Evolutionary conservation across 2,888 invertebrate species (phyloP), one percentile per base, ranked within the genome.

Genomic region (Adelphocoris suturalis): DNA sequence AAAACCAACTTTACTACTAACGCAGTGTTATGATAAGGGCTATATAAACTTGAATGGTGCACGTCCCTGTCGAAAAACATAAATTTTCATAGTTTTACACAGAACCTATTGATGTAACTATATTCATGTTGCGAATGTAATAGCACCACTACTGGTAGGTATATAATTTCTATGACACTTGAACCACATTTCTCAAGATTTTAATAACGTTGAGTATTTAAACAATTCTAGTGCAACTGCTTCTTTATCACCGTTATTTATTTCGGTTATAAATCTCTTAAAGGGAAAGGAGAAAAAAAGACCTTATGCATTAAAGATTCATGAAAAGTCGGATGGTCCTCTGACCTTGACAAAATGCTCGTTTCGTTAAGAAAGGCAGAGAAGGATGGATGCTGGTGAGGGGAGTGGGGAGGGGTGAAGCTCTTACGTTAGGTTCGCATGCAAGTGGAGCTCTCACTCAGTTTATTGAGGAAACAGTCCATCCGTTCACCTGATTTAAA

Each of bases 271-370:
- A 37, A 37, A 37, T 37, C 37, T 7, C 37, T 37, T 37, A 37
- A 37, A 37, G 7, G 37, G 7, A 7, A 37, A 37, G 37, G 7
- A 81, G 47, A 81, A 9, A 48, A 81, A 81, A 14, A 48, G 23
- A 81, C 48, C 48, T 81, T 47, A 47, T 81, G 81, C 81, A 81
- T 81, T 47, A 81, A 81, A 81, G 48, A 81, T 81, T 47, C 81
- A 81, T 46, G 81, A n/a, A n/a, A 48, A 81, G 81, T 81, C n/a
- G 28, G 80, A 80, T 80, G 48, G 81, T 48, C 81, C 48, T 47
- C 47, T 48, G 81, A 81, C 81, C 81, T 81, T 81, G 81, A 81
- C 81, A 47, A 48, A 81, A 48, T 47, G 46, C 81, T 81, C 81
- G 81, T 81, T 47, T 47, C 48, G 76, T 76, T 23, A 76, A 19